Percentiles rank a stretch among this genome's conserved stretches.
Conservation (phyloP, 2,797 vertebrate species). For the Harpagifer antarcticus region DNA sequence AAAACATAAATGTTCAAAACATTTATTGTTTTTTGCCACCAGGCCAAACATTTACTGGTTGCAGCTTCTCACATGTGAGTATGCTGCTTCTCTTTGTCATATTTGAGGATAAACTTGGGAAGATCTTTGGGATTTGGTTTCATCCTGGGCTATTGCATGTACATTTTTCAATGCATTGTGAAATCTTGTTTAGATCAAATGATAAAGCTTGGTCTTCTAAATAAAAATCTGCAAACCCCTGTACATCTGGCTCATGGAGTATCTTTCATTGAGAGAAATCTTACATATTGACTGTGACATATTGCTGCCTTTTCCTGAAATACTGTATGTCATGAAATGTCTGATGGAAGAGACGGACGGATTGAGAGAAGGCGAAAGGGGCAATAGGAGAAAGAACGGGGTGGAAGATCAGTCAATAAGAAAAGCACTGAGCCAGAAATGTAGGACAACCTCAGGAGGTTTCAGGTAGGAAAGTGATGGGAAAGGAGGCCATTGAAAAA, state of each 20-base stretch:
- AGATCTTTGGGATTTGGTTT: background rate
- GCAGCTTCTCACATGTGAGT: no score
- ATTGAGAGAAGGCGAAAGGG: background rate
- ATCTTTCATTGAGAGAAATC: slow-evolving; percentile 40
- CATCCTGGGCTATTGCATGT: background rate
- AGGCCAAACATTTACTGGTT: no score
- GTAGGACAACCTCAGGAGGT: slow-evolving; percentile 50
- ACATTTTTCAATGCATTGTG: no score
- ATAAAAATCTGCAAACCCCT: slow-evolving; percentile 14
- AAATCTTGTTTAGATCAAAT: no score
- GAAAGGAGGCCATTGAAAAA: slow-evolving; percentile 58
- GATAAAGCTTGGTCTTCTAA: background rate
- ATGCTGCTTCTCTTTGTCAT: slow-evolving; percentile 1
- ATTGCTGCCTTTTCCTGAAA: slow-evolving; percentile 26
- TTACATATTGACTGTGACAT: slow-evolving; percentile 29
- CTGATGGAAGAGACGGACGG: slow-evolving; percentile 20
- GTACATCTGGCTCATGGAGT: slow-evolving; percentile 19
- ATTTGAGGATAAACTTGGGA: background rate
- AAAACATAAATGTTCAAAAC: background rate
- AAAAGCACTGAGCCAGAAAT: slow-evolving; percentile 50
- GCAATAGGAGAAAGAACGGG: slow-evolving; percentile 25
- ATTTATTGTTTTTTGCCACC: no score
- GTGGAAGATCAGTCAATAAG: slow-evolving; percentile 57
- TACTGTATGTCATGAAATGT: slow-evolving; percentile 16
- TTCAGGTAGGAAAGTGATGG: slow-evolving; percentile 61